Evolutionary conservation across 2,888 invertebrate genomes (phyloP), one percentile per base, ranked within the genome.

Genomic region (Trachelus tabidus): DNA sequence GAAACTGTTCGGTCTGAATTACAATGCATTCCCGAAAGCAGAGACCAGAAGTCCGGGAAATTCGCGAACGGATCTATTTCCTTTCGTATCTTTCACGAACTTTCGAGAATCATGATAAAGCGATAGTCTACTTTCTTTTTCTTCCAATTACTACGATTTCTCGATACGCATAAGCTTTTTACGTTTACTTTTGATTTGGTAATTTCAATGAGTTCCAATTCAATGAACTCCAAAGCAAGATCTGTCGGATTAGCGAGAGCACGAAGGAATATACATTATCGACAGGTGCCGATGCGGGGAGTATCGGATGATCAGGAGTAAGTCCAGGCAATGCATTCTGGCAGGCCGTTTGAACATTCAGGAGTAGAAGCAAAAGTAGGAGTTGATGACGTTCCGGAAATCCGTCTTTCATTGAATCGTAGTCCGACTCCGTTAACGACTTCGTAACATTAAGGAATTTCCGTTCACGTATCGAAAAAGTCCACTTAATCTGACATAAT

Each of bases 1-100:
- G 89, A 90, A 90, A 90, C 89, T 87, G 88, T 89, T 90, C 88
- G 87, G 87, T 85, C 82, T 85, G 91, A 91, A 91, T 91, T 90
- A 91, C 91, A 90, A 91, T 90, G 89, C 87, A 86, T 85, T 40
- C n/a, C 34, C n/a, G 34, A 71, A 56, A 23, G 56, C 56, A 40
- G 40, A 40, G 15, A 15, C 4, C 40, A 23, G 56, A 23, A 56
- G 23, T 56, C 56, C 23, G 56, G 56, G 56, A 77, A 69, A 77
- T 78, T 82, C 74, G 68, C 73, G 68, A 79, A 79, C 34, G 76
- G 56, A 77, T 71, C 75, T 73, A 76, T 80, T 78, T 81, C 76
- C 73, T 80, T 80, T 79, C 73, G 56, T 56, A 23, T 56, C 56
- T 9, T 56, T 56, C 56, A 15, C 23, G 56, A 9, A 23, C 56